Evolutionary conservation across 2,888 invertebrate genomes (phyloP).

Genomic region (Ennomos fuscantarius): DNA sequence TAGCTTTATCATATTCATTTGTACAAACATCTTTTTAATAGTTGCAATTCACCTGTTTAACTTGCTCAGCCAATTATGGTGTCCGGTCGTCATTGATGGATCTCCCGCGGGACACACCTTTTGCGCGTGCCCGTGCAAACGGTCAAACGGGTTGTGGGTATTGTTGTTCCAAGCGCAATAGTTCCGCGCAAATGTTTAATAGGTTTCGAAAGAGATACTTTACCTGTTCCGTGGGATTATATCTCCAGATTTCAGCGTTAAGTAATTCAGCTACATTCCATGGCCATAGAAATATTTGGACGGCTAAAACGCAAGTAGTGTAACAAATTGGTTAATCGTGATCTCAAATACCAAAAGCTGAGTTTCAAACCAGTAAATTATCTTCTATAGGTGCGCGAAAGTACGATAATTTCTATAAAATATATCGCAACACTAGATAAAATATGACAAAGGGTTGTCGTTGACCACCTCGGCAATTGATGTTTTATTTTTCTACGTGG

Average conservation of each 20-base stretch:
- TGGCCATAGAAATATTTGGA: slow-evolving; percentile 30
- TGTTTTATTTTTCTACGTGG: slow-evolving; percentile 22
- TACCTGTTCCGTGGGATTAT: slow-evolving; percentile 40
- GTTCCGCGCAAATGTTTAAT: slow-evolving; percentile 38
- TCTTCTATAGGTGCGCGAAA: slow-evolving; percentile 1
- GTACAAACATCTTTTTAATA: slow-evolving; percentile 55
- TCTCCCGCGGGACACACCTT: slow-evolving; percentile 64
- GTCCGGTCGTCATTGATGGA: slow-evolving; percentile 66
- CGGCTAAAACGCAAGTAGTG: slow-evolving; percentile 29
- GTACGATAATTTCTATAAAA: neutral
- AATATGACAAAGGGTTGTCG: neutral
- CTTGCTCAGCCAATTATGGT: slow-evolving; percentile 66
- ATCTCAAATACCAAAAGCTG: slow-evolving; percentile 11
- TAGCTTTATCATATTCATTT: slow-evolving; percentile 41
- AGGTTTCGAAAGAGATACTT: slow-evolving; percentile 37
- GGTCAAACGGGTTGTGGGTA: slow-evolving; percentile 35
- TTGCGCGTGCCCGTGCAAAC: slow-evolving; percentile 60
- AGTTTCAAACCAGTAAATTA: slow-evolving; percentile 13
- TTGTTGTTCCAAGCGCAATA: slow-evolving; percentile 28
- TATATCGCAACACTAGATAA: neutral
- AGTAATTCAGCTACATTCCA: slow-evolving; percentile 41
- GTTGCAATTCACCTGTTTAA: slow-evolving; percentile 69
- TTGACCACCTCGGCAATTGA: slow-evolving; percentile 8
- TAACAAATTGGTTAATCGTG: slow-evolving; percentile 25
- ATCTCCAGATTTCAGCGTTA: slow-evolving; percentile 39